These are phyloP conservation scores for Brachypalpus laphriformis DNA, from an alignment of 2,888 invertebrate genomes.

Conservation along the genomic window DNA sequence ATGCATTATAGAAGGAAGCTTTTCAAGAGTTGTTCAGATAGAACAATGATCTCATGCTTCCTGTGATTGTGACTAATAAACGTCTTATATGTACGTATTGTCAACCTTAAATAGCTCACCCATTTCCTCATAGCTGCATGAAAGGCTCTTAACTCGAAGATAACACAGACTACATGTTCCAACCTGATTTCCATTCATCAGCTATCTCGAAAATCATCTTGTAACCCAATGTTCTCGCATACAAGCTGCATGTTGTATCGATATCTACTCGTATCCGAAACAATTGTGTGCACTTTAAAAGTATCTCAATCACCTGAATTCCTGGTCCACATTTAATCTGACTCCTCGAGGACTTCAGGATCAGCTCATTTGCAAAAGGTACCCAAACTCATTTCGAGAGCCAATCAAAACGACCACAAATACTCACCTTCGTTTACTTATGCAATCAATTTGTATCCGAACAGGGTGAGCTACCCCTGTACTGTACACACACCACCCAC, in stretches of 20 bases:
- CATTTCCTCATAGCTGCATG: background rate
- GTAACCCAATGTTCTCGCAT: background rate
- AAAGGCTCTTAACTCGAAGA: background rate
- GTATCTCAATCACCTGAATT: conserved; percentile 10
- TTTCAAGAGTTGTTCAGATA: no score
- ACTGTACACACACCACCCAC: background rate
- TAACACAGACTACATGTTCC: background rate
- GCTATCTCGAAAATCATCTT: conserved; percentile 17
- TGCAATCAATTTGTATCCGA: conserved; percentile 43
- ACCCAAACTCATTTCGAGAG: background rate
- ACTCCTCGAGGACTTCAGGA: conserved; percentile 1
- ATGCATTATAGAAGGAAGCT: no score
- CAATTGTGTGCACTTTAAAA: conserved; percentile 17
- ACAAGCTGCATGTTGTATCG: background rate
- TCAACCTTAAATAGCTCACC: background rate
- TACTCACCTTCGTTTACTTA: conserved; percentile 37
- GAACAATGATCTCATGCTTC: no score
- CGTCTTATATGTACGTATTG: no score
- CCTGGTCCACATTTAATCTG: conserved; percentile 10
- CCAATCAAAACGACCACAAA: conserved; percentile 49
- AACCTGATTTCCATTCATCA: background rate
- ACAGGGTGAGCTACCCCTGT: background rate
- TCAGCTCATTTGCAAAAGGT: conserved; percentile 47
- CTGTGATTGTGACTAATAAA: no score
- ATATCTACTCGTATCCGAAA: conserved; percentile 9